Evolutionary conservation across 2,888 invertebrate genomes (phyloP).

Genomic region (Coenonympha glycerion): DNA sequence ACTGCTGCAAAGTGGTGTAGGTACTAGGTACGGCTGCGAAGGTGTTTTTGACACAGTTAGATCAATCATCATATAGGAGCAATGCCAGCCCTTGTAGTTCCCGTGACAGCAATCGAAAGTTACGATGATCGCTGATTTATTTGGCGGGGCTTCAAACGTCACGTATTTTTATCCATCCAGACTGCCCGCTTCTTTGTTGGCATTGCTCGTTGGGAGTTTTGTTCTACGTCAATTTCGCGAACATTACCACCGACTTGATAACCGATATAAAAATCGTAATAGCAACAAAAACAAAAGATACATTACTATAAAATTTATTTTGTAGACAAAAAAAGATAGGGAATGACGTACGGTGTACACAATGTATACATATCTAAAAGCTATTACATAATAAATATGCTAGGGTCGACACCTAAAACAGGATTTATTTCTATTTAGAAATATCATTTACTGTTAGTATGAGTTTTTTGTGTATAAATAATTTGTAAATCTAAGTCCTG

Average conservation of each 20-base stretch:
- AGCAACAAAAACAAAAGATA: background rate
- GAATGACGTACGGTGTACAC: no score
- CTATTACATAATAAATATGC: no score
- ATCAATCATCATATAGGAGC: conserved; percentile 23
- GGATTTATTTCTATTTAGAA: no score
- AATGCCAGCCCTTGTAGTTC: conserved; percentile 38
- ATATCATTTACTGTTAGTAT: no score
- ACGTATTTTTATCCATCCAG: conserved; percentile 51
- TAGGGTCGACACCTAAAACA: no score
- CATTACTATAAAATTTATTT: background rate
- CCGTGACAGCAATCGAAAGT: conserved; percentile 39
- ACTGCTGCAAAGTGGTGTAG: background rate
- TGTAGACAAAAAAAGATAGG: no score
- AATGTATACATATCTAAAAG: no score
- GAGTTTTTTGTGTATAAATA: no score
- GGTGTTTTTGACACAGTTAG: conserved; percentile 8
- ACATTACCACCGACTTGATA: background rate
- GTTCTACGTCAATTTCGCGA: conserved; percentile 29
- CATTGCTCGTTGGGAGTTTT: conserved; percentile 33
- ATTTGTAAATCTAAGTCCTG: background rate
- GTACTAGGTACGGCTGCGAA: no score
- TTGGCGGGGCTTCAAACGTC: conserved; percentile 64
- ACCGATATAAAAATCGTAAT: background rate
- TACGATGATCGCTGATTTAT: conserved; percentile 39
- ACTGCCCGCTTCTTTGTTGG: conserved; percentile 33